Base-by-base conservation (phyloP, 2,113 vertebrate species). In the Tetrao urogallus region DNA sequence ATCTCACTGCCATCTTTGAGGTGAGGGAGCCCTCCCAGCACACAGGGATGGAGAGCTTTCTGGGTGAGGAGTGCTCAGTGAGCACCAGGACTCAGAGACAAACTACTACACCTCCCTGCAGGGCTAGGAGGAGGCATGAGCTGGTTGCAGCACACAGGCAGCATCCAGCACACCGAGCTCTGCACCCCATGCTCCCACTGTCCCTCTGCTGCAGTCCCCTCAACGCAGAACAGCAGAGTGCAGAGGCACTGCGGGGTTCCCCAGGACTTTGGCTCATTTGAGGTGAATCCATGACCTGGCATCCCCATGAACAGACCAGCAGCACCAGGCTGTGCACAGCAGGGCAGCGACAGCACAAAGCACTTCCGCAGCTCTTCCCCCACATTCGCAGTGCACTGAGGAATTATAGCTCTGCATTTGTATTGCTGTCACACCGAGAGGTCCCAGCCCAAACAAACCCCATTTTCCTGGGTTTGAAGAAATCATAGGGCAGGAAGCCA, bases 1-100 rank as follows among this genome's bases (percentile, higher is more conserved):
- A 28, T 70, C 76, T 88, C 65, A 67, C n/a, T 22, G 66, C 92
- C 92, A 95, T 93, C 94, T 91, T 75, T 16, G 57, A 10, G 64
- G 21, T 61, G 30, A 69, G 48, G 74, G 72, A 91, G 48, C 50
- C 54, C 47, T 17, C 32, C 81, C 81, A 78, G 92, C 73, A 32
- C 43, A 1, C 0, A 11, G 91, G 52, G 60, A 14, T 0, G 14
- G 24, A 74, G 36, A 8, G 7, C 54, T 2, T 58, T 36, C 80
- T 7, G 8, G 2, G 27, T 5, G 16, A 15, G 13, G 65, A 81
- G 36, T 5, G 57, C 48, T 50, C 21, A 50, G 11, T 50, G 48
- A 24, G 21, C 72, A 48, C 6, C 10, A 0, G 50, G 25, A 45
- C 70, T 82, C 50, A 4, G 81, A 47, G 2, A 6, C 21, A 8